A percentile compares a stretch with the other conserved stretches of the same genome.
These are phyloP conservation scores for Plutomurus gul DNA, from an alignment of 1,140 invertebrate species.

Conservation along the genomic window DNA sequence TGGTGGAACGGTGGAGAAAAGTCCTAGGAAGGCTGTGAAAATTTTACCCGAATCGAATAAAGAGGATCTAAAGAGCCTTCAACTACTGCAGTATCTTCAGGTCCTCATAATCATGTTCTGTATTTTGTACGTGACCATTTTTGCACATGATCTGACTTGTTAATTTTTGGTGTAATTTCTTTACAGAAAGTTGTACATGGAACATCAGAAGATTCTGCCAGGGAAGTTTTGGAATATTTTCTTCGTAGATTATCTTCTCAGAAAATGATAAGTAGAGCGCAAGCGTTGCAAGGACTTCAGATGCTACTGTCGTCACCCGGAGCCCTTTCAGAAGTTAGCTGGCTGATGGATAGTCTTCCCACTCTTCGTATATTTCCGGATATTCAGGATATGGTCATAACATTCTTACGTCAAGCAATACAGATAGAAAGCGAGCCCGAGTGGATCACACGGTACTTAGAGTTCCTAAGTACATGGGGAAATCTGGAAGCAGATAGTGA, in stretches of 20 bases:
- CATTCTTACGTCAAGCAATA: slow-evolving; percentile 77
- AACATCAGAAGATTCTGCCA: slow-evolving; percentile 57
- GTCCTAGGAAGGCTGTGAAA: slow-evolving; percentile 36
- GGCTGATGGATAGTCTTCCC: slow-evolving; percentile 79
- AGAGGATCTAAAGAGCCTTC: slow-evolving; percentile 45
- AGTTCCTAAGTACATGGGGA: slow-evolving; percentile 59
- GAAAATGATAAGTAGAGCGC: slow-evolving; percentile 72
- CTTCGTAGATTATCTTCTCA: slow-evolving; percentile 80
- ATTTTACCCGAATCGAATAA: slow-evolving; percentile 22
- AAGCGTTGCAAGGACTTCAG: slow-evolving; percentile 72
- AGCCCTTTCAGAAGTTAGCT: slow-evolving; percentile 59
- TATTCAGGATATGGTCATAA: slow-evolving; percentile 69
- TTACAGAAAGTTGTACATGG: slow-evolving; percentile 40
- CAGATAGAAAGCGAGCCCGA: slow-evolving; percentile 73
- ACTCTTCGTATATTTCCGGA: slow-evolving; percentile 72
- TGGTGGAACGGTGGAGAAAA: neutral
- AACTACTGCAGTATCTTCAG: slow-evolving; percentile 43
- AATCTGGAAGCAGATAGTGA: slow-evolving; percentile 31
- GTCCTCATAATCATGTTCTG: neutral
- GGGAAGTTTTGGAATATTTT: slow-evolving; percentile 91
- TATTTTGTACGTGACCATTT: neutral
- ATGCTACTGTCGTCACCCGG: slow-evolving; percentile 63
- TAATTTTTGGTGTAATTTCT: too few species aligned
- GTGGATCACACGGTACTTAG: slow-evolving; percentile 62
- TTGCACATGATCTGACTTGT: neutral